A percentile compares a stretch with the other conserved stretches of the same genome.
Conservation (phyloP, 2,888 invertebrate species). For the Acholoe squamosa region DNA sequence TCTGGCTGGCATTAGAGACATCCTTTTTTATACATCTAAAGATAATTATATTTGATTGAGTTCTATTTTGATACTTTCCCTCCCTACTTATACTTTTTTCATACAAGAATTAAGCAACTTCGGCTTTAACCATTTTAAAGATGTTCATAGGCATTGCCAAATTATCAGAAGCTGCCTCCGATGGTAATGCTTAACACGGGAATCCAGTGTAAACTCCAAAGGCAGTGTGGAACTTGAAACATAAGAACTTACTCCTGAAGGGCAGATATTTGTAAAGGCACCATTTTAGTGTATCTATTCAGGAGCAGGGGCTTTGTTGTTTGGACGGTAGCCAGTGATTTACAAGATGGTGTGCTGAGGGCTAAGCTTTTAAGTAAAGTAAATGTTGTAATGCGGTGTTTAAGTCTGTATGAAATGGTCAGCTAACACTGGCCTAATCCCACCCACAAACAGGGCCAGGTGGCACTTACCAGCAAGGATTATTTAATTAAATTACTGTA, state of each 20-base stretch:
- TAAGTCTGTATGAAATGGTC: neutral
- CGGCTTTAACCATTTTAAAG: no score
- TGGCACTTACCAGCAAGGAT: neutral
- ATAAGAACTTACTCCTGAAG: no score
- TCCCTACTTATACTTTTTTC: no score
- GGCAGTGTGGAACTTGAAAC: neutral
- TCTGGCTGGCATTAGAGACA: no score
- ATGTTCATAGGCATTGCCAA: no score
- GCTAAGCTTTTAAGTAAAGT: slow-evolving; percentile 22
- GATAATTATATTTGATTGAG: no score
- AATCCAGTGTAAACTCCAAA: neutral
- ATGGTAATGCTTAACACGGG: neutral
- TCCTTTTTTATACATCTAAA: no score
- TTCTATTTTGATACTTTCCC: no score
- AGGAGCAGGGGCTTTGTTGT: neutral
- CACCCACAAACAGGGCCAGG: neutral
- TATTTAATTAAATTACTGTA: slow-evolving; percentile 14
- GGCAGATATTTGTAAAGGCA: no score
- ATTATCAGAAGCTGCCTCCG: neutral
- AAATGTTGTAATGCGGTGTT: slow-evolving; percentile 3
- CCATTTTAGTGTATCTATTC: neutral
- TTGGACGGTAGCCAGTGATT: neutral
- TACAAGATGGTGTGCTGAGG: neutral
- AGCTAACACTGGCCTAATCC: neutral
- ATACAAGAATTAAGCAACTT: no score